phyloP scores from a whole-genome alignment of 2,888 invertebrate genomes.

The Nebria salina region DNA sequence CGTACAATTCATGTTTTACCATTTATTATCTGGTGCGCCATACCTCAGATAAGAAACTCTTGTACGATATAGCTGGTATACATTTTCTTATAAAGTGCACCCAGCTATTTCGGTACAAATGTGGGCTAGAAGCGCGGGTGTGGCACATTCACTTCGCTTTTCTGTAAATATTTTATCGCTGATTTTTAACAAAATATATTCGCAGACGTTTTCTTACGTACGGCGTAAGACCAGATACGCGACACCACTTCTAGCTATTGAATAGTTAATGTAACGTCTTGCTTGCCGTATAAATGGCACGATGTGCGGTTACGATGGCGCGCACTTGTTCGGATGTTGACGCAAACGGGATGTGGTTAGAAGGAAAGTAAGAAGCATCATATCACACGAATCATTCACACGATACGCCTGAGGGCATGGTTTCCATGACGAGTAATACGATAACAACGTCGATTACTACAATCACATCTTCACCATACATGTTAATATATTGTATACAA shows the following conservation, averaged over 20 bases:
- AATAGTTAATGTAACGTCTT: slow-evolving; percentile 42
- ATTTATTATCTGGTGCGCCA: background rate
- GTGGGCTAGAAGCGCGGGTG: background rate
- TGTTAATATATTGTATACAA: background rate
- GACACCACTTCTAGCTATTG: slow-evolving; percentile 44
- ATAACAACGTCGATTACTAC: slow-evolving; percentile 31
- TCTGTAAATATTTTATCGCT: slow-evolving; percentile 45
- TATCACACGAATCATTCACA: slow-evolving; percentile 27
- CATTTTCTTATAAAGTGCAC: background rate
- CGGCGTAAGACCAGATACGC: slow-evolving; percentile 35
- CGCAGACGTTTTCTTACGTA: background rate
- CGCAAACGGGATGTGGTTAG: background rate
- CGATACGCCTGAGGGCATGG: slow-evolving; percentile 38
- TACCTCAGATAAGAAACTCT: background rate
- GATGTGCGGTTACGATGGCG: slow-evolving; percentile 20
- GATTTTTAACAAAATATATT: slow-evolving; percentile 45
- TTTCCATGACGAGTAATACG: slow-evolving; percentile 17
- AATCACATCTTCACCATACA: background rate
- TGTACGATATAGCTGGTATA: background rate
- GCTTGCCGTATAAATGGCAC: slow-evolving; percentile 28
- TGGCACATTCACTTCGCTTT: background rate
- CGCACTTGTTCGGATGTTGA: background rate
- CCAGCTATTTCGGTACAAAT: background rate
- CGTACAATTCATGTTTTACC: too few species aligned
- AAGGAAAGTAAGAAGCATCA: slow-evolving; percentile 23